phyloP scores from a whole-genome alignment of 2,888 invertebrate species.

The Temnothorax rugatulus region DNA sequence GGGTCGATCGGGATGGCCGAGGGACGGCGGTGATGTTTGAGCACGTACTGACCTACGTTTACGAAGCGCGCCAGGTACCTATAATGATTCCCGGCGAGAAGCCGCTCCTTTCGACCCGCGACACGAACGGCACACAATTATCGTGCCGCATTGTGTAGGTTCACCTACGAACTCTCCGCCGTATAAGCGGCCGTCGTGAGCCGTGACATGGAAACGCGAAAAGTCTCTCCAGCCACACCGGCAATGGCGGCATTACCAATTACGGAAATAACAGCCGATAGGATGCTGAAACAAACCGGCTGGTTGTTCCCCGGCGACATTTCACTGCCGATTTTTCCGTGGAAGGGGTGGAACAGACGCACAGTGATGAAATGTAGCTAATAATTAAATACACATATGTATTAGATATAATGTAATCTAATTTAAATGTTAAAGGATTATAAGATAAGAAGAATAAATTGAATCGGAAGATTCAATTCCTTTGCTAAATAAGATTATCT shows the following conservation, averaged over 20 bases:
- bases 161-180: conserved; percentile 45
- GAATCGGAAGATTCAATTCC: neutral
- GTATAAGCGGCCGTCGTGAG: conserved; percentile 11
- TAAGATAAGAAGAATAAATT: neutral
- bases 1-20: conserved; percentile 21
- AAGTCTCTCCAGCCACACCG: conserved; percentile 7
- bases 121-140: conserved; percentile 52
- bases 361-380: neutral
- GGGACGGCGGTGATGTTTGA: conserved; percentile 50
- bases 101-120: conserved; percentile 6
- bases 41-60: conserved; percentile 45
- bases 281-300: conserved; percentile 2
- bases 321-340: neutral
- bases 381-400: neutral
- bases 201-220: conserved; percentile 23
- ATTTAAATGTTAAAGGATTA: neutral
- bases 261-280: neutral
- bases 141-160: conserved; percentile 16
- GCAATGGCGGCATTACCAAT: conserved; percentile 9
- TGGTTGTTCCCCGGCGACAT: neutral
- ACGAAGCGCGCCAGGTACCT: conserved; percentile 4
- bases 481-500: neutral
- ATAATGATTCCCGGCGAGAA: conserved; percentile 33
- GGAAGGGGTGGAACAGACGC: neutral
- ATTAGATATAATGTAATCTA: neutral